Conservation (phyloP, 2,888 invertebrate species). For the Erebia palarica region DNA sequence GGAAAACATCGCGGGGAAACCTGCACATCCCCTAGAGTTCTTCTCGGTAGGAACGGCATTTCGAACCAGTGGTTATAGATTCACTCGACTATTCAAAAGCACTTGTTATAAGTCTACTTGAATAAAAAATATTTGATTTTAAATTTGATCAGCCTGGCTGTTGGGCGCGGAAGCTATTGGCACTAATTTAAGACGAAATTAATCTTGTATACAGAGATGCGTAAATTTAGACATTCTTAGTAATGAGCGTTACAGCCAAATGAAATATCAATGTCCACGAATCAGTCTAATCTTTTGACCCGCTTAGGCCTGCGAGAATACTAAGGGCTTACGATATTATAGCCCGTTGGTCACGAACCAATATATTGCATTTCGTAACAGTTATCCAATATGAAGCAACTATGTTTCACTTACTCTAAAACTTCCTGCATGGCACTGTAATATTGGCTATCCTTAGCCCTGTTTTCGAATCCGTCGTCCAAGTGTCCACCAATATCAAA, state of each 20-base stretch:
- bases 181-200: neutral
- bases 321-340: constrained; percentile 14
- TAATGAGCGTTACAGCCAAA: neutral
- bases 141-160: too few species aligned
- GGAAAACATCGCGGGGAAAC: too few species aligned
- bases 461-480: neutral
- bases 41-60: too few species aligned
- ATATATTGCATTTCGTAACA: constrained; percentile 18
- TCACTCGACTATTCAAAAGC: too few species aligned
- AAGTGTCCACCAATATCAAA: too few species aligned
- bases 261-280: constrained; percentile 8
- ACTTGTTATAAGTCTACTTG: too few species aligned
- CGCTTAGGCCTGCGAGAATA: constrained; percentile 6
- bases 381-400: neutral
- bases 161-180: neutral
- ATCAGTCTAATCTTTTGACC: constrained; percentile 18
- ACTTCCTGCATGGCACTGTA: neutral
- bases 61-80: too few species aligned
- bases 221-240: constrained; percentile 3
- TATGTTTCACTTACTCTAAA: neutral
- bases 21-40: too few species aligned
- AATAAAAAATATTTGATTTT: too few species aligned
- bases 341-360: constrained; percentile 11
- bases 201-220: neutral
- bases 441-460: neutral